Percentiles rank a stretch among this genome's conserved stretches.
Conservation (phyloP, 2,888 invertebrate species). For the Drosophila antonietae region DNA sequence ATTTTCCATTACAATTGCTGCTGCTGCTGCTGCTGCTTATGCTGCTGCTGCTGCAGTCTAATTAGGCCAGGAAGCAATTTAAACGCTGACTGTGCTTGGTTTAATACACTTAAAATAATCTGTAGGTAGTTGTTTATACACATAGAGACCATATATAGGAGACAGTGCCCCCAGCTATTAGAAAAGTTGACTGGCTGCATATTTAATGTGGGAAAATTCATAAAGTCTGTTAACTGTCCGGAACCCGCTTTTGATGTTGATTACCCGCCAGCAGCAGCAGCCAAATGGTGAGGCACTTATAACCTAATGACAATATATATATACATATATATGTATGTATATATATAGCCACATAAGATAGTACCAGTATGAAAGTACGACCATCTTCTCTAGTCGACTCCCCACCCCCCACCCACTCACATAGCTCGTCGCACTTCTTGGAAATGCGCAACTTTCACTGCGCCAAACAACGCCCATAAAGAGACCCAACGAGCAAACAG, state of each 20-base stretch:
- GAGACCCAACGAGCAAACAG: conserved; percentile 35
- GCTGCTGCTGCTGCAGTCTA: conserved; percentile 38
- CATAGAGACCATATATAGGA: background rate
- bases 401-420: background rate
- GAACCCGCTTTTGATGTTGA: conserved; percentile 60
- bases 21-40: conserved; percentile 5
- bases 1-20: conserved; percentile 22
- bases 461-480: conserved; percentile 68
- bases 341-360: conserved; percentile 28
- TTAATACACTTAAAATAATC: conserved; percentile 40
- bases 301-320: conserved; percentile 55
- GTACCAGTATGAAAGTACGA: conserved; percentile 34
- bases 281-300: conserved; percentile 56
- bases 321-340: background rate
- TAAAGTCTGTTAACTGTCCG: conserved; percentile 48
- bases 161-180: conserved; percentile 19
- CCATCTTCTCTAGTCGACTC: background rate
- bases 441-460: conserved; percentile 71
- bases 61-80: conserved; percentile 75
- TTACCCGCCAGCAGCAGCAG: conserved; percentile 17
- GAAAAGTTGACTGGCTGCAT: conserved; percentile 54
- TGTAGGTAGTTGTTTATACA: conserved; percentile 10
- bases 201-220: conserved; percentile 73
- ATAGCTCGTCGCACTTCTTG: conserved; percentile 47
- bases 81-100: conserved; percentile 49